Percentiles rank a stretch among this genome's conserved stretches.
phyloP scores from a whole-genome alignment of 92 coral and sea anemone genomes.

The Phymanthus crucifer region DNA sequence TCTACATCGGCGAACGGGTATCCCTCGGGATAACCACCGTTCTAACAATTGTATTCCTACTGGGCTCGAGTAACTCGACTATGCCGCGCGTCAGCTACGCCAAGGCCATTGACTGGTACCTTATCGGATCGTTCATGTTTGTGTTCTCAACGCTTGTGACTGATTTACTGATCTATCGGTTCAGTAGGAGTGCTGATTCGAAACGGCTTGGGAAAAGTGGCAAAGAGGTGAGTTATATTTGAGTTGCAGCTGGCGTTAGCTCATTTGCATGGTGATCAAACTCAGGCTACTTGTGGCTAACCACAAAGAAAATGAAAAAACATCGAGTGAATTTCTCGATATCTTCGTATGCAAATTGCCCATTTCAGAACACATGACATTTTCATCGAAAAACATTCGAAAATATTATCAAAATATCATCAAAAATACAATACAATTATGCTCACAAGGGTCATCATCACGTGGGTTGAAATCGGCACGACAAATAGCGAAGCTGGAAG shows the following conservation, averaged over 20 bases:
- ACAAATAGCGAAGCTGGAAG: no score
- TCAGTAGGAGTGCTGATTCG: conserved; percentile 42
- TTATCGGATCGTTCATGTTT: conserved; percentile 87
- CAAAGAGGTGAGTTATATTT: conserved; percentile 37
- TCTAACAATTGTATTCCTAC: conserved; percentile 94
- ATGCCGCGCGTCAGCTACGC: conserved; percentile 99
- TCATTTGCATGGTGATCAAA: no score
- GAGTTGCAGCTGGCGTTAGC: no score
- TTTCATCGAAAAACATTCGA: no score
- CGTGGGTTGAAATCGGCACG: no score
- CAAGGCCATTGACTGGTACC: conserved; percentile 98
- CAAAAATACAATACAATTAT: no score
- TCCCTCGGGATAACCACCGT: conserved; percentile 97
- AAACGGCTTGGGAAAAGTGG: conserved; percentile 9
- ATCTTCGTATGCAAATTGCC: no score
- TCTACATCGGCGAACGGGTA: conserved; percentile 94
- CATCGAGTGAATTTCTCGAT: no score
- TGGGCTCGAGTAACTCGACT: conserved; percentile 95
- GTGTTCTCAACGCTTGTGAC: conserved; percentile 91
- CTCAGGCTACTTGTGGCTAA: no score
- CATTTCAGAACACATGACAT: no score
- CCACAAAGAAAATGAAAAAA: background rate
- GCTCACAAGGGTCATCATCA: no score
- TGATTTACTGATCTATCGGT: conserved; percentile 78
- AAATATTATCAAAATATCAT: no score